Evolutionary conservation across 64 coral and sea anemone genomes (phyloP), one percentile per base, ranked within the genome.

Genomic region (Dendrophyllia cribrosa): DNA sequence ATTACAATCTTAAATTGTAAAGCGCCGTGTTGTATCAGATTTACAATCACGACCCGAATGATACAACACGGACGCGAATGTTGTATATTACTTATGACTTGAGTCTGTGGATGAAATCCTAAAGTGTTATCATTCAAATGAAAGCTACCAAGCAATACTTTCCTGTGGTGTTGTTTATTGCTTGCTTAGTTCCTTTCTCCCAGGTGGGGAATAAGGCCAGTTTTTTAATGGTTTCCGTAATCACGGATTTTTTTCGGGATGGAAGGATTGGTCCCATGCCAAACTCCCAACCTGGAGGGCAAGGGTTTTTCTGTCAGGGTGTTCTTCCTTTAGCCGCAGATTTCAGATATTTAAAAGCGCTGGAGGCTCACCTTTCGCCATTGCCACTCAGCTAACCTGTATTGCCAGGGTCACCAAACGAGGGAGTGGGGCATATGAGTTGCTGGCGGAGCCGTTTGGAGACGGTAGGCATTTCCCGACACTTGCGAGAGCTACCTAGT

Each of bases 201-300:
- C 34, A 34, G 34, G 34, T 34, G 34, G 34, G 34, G 34, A 34
- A 34, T 34, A 34, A 2, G 34, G 34, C 34, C 34, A 58, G 55
- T 58, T 46, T 78, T 23, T 65, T 65, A 47, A 4, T 26, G 20
- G 79, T 83, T 83, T 83, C 79, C 34, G 79, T 83, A 65, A 46
- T 47, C 17, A 7, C 3, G 0, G 7, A 4, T 24, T 3, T 34
- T 34, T 34, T 34, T 34, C 34, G 60, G 79, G 79, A 15, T 83
- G 59, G 60, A 3, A 58, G 25, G 15, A 20, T 48, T 63, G 79
- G 59, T 0, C 76, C 51, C 51, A 79, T 58, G 43, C 76, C 51
- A 49, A 58, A 55, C 76, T 47, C 43, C 73, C 73, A 76, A 76
- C 73, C 73, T 79, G 66, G 85, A 87, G 85, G 85, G 17, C 67